A percentile compares a stretch with the other conserved stretches of the same genome.
These are phyloP conservation scores for Artibeus lituratus DNA, from an alignment of 2,797 vertebrate genomes.

Conservation along the genomic window DNA sequence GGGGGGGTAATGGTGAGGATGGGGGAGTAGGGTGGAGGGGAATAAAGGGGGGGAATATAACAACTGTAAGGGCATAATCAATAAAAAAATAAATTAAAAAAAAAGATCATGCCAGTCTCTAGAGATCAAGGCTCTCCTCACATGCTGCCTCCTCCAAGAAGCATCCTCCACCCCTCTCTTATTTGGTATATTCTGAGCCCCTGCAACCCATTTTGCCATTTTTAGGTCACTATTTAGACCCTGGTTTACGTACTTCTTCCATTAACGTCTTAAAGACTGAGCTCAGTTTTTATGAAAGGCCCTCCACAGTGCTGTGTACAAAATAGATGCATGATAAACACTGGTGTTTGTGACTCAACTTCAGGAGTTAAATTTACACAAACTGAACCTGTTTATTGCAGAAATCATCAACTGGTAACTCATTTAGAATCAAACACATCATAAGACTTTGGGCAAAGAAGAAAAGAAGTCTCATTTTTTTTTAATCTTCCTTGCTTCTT, in stretches of 20 bases:
- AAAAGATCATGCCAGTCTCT: not conserved
- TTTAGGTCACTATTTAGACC: not conserved
- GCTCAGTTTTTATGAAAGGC: not conserved
- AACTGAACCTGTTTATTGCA: not conserved
- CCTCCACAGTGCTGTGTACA: not conserved
- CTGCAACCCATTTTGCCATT: not conserved
- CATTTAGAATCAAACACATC: not conserved
- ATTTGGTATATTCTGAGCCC: not conserved
- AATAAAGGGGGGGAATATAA: no score
- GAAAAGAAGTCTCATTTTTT: not conserved
- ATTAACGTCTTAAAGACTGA: not conserved
- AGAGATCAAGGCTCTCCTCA: not conserved
- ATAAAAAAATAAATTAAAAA: no score
- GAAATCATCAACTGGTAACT: not conserved
- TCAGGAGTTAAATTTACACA: not conserved
- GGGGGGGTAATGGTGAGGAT: no score
- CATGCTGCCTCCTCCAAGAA: not conserved
- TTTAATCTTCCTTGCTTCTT: not conserved
- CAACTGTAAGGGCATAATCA: no score
- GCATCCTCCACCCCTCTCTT: not conserved
- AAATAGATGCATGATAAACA: not conserved
- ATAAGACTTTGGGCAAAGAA: not conserved
- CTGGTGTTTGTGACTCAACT: not conserved
- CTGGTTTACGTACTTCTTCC: not conserved
- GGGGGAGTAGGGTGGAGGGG: no score